These are phyloP conservation scores for Drosophila biarmipes DNA, from an alignment of 1,140 invertebrate species.

Conservation along the genomic window DNA sequence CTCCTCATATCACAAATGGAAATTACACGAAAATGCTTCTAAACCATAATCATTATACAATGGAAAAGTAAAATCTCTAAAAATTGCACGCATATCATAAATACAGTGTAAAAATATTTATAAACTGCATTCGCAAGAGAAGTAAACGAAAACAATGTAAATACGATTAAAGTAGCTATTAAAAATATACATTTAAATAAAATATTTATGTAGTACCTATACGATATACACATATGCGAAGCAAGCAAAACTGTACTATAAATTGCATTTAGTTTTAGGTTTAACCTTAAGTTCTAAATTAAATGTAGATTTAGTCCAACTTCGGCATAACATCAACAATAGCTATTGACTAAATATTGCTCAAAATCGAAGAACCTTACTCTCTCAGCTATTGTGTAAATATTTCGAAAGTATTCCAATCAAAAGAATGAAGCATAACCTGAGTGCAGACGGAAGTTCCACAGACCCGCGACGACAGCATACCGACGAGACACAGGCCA, in stretches of 20 bases:
- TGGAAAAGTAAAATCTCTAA: conserved; percentile 13
- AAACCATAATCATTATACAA: conserved; percentile 67
- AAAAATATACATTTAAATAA: conserved; percentile 79
- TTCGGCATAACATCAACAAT: conserved; percentile 56
- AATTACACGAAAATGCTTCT: conserved; percentile 58
- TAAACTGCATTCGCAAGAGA: conserved; percentile 31
- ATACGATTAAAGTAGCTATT: conserved; percentile 66
- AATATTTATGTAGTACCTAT: conserved; percentile 62
- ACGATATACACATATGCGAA: conserved; percentile 47
- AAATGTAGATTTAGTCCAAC: conserved; percentile 63
- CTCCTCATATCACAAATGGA: conserved; percentile 64
- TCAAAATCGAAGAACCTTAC: conserved; percentile 53
- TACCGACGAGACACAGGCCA: conserved; percentile 51
- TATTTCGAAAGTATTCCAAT: conserved; percentile 67
- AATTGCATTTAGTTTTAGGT: conserved; percentile 72
- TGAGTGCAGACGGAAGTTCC: conserved; percentile 32
- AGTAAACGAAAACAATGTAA: conserved; percentile 45
- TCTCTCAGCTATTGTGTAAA: conserved; percentile 75
- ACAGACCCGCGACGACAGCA: conserved; percentile 22
- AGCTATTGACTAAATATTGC: conserved; percentile 62
- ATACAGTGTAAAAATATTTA: conserved; percentile 67
- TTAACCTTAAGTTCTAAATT: conserved; percentile 69
- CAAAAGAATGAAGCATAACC: conserved; percentile 51
- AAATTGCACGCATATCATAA: conserved; percentile 73
- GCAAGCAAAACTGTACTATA: conserved; percentile 74